These are phyloP conservation scores for Lasioglossum leucozonium DNA, from an alignment of 2,888 invertebrate genomes.

Conservation along the genomic window DNA sequence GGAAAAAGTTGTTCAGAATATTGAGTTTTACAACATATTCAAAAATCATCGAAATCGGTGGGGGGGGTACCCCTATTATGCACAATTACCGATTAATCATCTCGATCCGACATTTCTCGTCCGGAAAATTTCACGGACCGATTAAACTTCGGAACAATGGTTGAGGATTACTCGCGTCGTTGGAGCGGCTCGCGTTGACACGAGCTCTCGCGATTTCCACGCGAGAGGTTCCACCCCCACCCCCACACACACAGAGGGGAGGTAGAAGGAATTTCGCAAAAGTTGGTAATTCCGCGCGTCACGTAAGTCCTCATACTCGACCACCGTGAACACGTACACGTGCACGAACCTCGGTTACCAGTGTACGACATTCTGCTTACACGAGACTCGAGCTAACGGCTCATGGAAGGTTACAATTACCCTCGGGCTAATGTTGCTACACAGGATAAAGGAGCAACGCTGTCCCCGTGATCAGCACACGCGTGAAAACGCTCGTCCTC, in stretches of 20 bases:
- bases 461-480: background rate
- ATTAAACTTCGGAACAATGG: background rate
- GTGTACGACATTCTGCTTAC: slow-evolving; percentile 50
- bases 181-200: background rate
- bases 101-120: background rate
- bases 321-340: background rate
- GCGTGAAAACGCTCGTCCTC: slow-evolving; percentile 5
- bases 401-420: slow-evolving; percentile 47
- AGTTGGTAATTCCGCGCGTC: slow-evolving; percentile 1
- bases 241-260: too few species aligned
- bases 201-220: background rate
- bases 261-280: slow-evolving; percentile 21
- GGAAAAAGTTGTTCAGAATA: too few species aligned
- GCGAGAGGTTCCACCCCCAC: background rate
- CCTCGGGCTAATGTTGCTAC: slow-evolving; percentile 17
- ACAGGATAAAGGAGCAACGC: slow-evolving; percentile 7
- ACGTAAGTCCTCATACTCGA: background rate
- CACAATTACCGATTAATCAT: too few species aligned
- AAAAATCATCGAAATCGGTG: too few species aligned
- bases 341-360: slow-evolving; percentile 15
- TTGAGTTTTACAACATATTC: too few species aligned
- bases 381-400: slow-evolving; percentile 41
- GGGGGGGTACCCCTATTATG: too few species aligned
- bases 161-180: background rate
- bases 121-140: background rate